These are phyloP conservation scores for Eulemur rufifrons DNA, from an alignment of 2,113 vertebrate species.

Conservation along the genomic window DNA sequence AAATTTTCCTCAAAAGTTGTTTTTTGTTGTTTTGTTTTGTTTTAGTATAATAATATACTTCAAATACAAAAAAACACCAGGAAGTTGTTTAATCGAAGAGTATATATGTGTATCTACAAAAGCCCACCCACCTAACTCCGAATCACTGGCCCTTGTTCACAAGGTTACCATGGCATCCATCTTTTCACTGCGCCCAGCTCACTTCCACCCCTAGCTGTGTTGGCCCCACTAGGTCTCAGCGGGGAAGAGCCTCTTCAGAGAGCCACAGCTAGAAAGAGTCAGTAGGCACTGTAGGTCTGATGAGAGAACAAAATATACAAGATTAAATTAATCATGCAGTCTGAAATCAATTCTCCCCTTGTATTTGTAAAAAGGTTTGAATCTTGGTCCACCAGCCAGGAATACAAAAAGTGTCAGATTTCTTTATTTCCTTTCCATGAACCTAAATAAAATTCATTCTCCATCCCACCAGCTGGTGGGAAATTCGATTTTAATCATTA, in stretches of 20 bases:
- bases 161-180: constrained; percentile 57
- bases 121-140: neutral
- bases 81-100: constrained; percentile 10
- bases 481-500: neutral
- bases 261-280: neutral
- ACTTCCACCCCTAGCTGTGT: neutral
- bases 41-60: constrained; percentile 37
- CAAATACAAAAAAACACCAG: neutral
- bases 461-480: neutral
- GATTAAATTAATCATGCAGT: neutral
- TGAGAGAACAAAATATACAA: neutral
- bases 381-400: neutral
- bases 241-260: neutral
- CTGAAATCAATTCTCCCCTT: neutral
- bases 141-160: neutral
- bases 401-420: neutral
- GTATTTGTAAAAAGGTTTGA: neutral
- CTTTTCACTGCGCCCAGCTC: neutral
- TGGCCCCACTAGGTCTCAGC: neutral
- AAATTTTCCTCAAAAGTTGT: constrained; percentile 10
- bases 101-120: neutral
- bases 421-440: constrained; percentile 31
- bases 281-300: neutral
- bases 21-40: constrained; percentile 44
- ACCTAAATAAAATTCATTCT: constrained; percentile 17